Conservation (phyloP, 2,797 vertebrate species). For the Hemibagrus guttatus region DNA sequence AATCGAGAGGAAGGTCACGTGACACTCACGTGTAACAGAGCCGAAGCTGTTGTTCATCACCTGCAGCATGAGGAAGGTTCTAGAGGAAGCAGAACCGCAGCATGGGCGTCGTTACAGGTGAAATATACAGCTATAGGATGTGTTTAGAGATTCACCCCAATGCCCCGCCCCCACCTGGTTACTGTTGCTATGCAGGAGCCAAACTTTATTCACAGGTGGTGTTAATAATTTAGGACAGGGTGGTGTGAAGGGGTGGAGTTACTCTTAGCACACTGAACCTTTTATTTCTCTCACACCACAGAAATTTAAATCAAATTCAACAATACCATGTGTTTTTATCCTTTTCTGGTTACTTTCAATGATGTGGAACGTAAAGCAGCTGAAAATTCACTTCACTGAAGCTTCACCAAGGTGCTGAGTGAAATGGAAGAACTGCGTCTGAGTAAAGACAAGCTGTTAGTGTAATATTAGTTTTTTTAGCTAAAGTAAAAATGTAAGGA, state of each 20-base stretch:
- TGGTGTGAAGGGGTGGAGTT: not conserved
- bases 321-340: not conserved
- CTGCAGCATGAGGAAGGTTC: not conserved
- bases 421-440: not conserved
- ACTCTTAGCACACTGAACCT: not conserved
- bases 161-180: not conserved
- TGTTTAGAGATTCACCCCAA: not conserved
- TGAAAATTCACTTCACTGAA: not conserved
- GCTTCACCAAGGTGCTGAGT: not conserved
- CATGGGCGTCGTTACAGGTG: not conserved
- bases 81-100: not conserved
- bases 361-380: not conserved
- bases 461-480: too few relatives aligned
- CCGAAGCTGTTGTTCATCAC: not conserved
- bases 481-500: too few relatives aligned
- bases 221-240: not conserved
- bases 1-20: constrained; percentile 52
- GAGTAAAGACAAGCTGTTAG: not conserved
- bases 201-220: too few relatives aligned
- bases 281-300: not conserved
- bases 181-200: not conserved
- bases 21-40: constrained; percentile 53
- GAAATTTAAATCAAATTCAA: not conserved
- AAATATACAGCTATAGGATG: not conserved
- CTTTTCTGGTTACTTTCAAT: not conserved